Base-by-base conservation (phyloP, 2,888 invertebrate species). In the Tinea semifulvella region DNA sequence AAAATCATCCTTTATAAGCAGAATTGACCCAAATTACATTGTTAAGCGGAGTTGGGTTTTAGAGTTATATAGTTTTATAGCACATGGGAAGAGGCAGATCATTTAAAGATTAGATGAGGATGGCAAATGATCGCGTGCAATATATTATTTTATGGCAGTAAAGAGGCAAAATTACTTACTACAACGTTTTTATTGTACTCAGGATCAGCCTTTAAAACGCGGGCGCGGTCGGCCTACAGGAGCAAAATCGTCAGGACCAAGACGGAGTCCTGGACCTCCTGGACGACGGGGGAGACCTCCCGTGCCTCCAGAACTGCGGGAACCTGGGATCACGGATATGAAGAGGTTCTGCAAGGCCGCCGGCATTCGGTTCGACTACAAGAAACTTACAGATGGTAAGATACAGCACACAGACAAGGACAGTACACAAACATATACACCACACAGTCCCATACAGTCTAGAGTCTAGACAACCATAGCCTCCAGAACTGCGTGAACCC, bases 301-400 rank as follows among this genome's bases (percentile, higher is more conserved):
- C 49, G 77, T 77, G 48, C 77, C 79, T 47, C 73, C 69, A 11
- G 79, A 77, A 56, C 61, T 75, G 50, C 57, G 79, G 2, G 66
- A 69, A 53, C 79, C 79, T 3, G 82, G 82, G 43, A 76, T 82
- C 58, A 80, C 77, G 0, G 79, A 80, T 25, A 76, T 81, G 77
- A 81, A 79, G 68, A 74, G 72, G 56, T 80, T 77, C 67, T 77
- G 80, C 60, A 81, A 81, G 50, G 73, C 77, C 0, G 82, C 82
- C 27, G 82, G 81, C 2, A 71, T 82, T 36, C 67, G 79, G 20
- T 80, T 79, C 61, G 79, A 81, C 50, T 81, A 81, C 48, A 77
- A 77, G 63, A 79, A 80, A 44, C 71, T 82, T 1, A 73, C 76
- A 22, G 81, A 81, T 55, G 81, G 82, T 81, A 17, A 42, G 52